Base-by-base conservation (phyloP, 2,888 invertebrate genomes). In the Calliscelio sp. region DNA sequence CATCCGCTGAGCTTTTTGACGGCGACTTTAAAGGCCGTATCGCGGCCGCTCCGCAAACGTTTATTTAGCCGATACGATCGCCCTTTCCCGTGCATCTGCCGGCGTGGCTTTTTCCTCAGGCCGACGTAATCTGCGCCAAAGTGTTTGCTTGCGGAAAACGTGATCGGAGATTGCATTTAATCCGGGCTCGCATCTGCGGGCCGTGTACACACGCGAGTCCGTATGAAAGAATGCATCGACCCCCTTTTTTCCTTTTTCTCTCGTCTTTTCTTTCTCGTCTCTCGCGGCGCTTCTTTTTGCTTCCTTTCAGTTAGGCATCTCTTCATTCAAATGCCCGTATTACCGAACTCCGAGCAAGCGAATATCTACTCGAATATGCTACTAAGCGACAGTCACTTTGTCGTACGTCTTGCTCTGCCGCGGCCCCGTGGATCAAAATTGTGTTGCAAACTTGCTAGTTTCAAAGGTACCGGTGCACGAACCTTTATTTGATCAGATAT, bases 1-100 rank as follows among this genome's bases (percentile, higher is more conserved):
- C 65, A 71, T 57, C 38, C 44, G 66, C 38, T 44, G 63, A 77
- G 81, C 57, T 66, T 82, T 77, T 82, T 71, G 75, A 75, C 71
- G 81, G 57, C 41, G 49, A 66, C 75, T 59, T 73, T 70, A 81
- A 81, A 82, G 80, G 82, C 65, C 74, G 78, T 75, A 75, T 82
- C 73, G 65, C 78, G 81, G 75, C 28, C 57, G 70, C 51, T 77
- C 68, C 75, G 90, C 86, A 91, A 91, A 92, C 89, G 90, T 91
- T 91, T 91, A 89, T 90, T 92, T 89, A 91, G 88, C 88, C 89
- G 91, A 91, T 92, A 91, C 86, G 87, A 91, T 91, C 90, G 84
- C 83, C 32, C 66, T 66, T 71, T 68, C 35, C 51, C 78, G 25
- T 8, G 41, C 35, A 35, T 57, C 20, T 10, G 41, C 28, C 32